Evolutionary conservation across 2,888 invertebrate species (phyloP).

Genomic region (Metopia argyrocephala): DNA sequence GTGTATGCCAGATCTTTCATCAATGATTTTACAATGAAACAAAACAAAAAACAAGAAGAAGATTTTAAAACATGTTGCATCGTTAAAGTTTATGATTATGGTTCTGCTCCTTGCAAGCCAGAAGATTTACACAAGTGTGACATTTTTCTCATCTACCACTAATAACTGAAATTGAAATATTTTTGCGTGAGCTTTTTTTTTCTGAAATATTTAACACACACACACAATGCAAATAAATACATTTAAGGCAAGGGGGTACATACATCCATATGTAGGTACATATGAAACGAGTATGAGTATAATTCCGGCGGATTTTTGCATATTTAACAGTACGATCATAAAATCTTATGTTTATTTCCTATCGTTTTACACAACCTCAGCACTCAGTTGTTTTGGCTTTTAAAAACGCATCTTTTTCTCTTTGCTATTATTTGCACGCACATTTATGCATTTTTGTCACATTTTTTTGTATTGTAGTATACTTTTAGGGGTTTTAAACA

Average conservation of each 20-base stretch:
- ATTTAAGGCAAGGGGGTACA: background rate
- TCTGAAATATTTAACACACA: constrained; percentile 46
- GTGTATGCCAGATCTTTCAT: constrained; percentile 21
- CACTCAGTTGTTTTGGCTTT: background rate
- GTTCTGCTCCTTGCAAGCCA: constrained; percentile 57
- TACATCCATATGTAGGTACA: constrained; percentile 36
- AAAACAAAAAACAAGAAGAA: no score
- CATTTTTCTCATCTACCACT: constrained; percentile 56
- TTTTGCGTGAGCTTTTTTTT: constrained; percentile 57
- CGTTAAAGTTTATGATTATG: constrained; percentile 79
- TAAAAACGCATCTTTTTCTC: constrained; percentile 53
- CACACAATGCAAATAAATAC: constrained; percentile 16
- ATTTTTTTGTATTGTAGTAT: background rate
- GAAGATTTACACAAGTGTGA: constrained; percentile 68
- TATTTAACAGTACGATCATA: constrained; percentile 66
- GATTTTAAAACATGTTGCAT: constrained; percentile 67
- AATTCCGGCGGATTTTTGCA: constrained; percentile 63
- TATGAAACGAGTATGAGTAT: constrained; percentile 49
- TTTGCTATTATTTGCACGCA: constrained; percentile 53
- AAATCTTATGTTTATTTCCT: constrained; percentile 69
- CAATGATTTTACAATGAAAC: constrained; percentile 32
- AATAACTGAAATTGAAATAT: constrained; percentile 10
- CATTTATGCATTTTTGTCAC: constrained; percentile 52
- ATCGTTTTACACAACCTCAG: constrained; percentile 6
- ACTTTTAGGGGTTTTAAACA: constrained; percentile 10